Base-by-base conservation (phyloP, 2,797 vertebrate genomes). In the Delichon dasypus region DNA sequence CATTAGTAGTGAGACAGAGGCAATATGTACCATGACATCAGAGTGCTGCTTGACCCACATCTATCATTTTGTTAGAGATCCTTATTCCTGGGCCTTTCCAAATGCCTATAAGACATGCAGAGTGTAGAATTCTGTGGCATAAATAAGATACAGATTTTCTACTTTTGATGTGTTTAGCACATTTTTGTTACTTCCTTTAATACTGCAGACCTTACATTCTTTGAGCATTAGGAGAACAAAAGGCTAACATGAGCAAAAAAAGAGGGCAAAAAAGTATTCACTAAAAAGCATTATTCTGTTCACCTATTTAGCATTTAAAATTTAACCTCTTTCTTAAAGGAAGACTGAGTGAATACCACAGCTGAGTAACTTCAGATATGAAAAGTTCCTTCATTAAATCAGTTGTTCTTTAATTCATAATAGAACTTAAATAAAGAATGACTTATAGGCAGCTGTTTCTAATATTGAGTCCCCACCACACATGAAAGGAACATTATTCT, bases 391-490 rank as follows among this genome's bases (percentile, higher is more conserved):
- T 99, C 98, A 98, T 99, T 98, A 98, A 98, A 98, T 98, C 98
- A 97, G 98, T 98, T 98, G 98, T 98, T 98, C 98, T 98, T 97
- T 98, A 98, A 98, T 98, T 98, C 97, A 97, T 98, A 98, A 98
- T 98, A 98, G 98, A 98, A 98, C 98, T 98, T 98, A 98, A 99
- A 99, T 98, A 98, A 99, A 98, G 98, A 98, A 96, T 97, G 97
- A 98, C 98, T 98, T 98, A 97, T 96, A 95, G 97, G 97, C 98
- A 98, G 98, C 98, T 99, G 98, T 98, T 98, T 98, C 98, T 98
- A 98, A 98, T 99, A 98, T 97, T 95, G 95, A 97, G 96, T 97
- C 98, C 98, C 97, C 98, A 97, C 98, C 96, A 82, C 98, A 98
- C 98, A 98, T 98, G 98, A 98, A 98, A 98, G 98, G 97, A 96